Percentiles rank a stretch among this genome's conserved stretches.
phyloP scores from a whole-genome alignment of 2,888 invertebrate genomes.

The Hedya salicella region DNA sequence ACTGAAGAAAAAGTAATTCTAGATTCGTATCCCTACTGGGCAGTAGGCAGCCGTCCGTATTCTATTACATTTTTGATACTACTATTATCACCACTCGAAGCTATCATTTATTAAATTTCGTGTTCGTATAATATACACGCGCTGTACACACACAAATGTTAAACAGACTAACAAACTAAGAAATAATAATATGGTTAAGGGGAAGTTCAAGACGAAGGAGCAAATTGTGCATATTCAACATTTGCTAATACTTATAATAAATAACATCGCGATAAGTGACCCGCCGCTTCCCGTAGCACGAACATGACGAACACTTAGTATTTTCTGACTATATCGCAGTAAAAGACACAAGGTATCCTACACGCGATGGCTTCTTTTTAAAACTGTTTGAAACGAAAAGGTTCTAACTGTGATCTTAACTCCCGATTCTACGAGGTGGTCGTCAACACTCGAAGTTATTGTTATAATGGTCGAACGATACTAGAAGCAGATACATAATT shows the following conservation, averaged over 20 bases:
- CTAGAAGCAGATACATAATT: no score
- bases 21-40: no score
- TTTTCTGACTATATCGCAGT: background rate
- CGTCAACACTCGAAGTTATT: background rate
- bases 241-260: constrained; percentile 28
- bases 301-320: background rate
- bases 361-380: background rate
- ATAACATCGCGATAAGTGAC: constrained; percentile 33
- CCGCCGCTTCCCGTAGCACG: constrained; percentile 1
- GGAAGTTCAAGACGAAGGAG: background rate
- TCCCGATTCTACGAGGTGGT: background rate
- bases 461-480: background rate
- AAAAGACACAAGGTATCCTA: background rate
- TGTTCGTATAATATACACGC: no score
- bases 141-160: no score
- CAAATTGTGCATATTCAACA: constrained; percentile 8
- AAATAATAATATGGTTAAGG: background rate
- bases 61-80: no score
- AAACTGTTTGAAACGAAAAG: background rate
- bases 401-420: background rate
- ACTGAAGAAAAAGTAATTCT: no score
- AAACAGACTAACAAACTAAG: no score
- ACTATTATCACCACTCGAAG: no score
- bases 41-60: no score
- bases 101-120: no score